These are phyloP conservation scores for Corythornis vintsioides DNA, from an alignment of 2,113 vertebrate species.

Conservation along the genomic window DNA sequence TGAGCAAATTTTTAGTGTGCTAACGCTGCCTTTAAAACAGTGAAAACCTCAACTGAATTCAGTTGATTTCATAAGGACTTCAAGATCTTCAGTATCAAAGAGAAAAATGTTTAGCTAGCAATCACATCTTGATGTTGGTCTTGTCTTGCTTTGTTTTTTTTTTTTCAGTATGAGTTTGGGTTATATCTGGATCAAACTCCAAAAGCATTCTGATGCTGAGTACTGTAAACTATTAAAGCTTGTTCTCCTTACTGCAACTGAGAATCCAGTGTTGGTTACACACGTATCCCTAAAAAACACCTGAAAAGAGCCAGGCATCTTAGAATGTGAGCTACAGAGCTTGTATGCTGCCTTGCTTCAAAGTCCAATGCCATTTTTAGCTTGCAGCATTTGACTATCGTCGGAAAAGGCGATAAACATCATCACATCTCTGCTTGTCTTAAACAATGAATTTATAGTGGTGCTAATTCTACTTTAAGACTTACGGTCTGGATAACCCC, in stretches of 20 bases:
- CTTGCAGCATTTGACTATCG: neutral
- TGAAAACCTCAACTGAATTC: neutral
- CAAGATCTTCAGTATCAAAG: neutral
- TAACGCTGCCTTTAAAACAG: neutral
- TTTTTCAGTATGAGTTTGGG: neutral
- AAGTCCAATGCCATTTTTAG: slow-evolving; percentile 6
- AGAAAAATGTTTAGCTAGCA: neutral
- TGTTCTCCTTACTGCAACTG: neutral
- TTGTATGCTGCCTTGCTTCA: neutral
- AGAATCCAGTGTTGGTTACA: neutral
- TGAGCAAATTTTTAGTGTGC: neutral
- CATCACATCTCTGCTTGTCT: neutral
- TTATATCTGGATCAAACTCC: neutral
- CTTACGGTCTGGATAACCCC: neutral
- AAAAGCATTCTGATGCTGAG: neutral
- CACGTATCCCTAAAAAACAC: neutral
- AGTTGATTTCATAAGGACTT: neutral
- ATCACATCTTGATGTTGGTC: neutral
- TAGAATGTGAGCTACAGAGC: neutral
- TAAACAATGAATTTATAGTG: neutral
- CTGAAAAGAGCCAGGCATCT: neutral
- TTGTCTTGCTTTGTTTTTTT: neutral
- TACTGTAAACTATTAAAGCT: neutral
- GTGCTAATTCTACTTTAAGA: neutral
- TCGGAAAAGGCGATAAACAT: neutral